phyloP scores from a whole-genome alignment of 2,113 vertebrate genomes.

The Bubo blakistoni region DNA sequence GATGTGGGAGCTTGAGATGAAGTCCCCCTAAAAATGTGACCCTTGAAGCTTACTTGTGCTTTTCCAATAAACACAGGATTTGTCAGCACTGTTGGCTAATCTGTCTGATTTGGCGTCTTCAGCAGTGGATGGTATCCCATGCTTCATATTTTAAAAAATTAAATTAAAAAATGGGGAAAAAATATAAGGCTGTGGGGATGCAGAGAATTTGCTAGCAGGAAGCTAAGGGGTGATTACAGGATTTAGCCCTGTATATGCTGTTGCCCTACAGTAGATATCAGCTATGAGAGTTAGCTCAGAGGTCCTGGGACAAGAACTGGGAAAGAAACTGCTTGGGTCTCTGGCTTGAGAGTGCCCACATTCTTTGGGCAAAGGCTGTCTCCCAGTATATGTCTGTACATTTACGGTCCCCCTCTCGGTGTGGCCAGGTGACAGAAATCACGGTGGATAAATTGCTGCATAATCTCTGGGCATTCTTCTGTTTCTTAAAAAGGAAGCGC shows the following conservation, averaged over 20 bases:
- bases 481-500: not conserved
- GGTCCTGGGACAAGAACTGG: not conserved
- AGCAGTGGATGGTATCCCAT: not conserved
- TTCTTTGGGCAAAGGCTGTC: not conserved
- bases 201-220: not conserved
- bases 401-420: not conserved
- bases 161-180: not conserved
- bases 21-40: not conserved
- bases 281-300: not conserved
- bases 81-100: not conserved
- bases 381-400: fast-evolving
- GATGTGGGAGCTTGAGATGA: not conserved
- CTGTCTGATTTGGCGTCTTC: not conserved
- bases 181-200: not conserved
- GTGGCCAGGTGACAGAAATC: not conserved
- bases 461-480: not conserved
- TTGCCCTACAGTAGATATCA: not conserved
- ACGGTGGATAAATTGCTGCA: not conserved
- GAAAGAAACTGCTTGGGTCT: not conserved
- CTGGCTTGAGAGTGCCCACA: fast-evolving
- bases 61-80: not conserved
- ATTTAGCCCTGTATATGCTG: fast-evolving
- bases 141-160: not conserved
- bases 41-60: not conserved
- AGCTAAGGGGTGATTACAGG: not conserved